A percentile compares a stretch with the other conserved stretches of the same genome.
Conservation (phyloP, 2,113 vertebrate genomes). For the Amazona guildingii region DNA sequence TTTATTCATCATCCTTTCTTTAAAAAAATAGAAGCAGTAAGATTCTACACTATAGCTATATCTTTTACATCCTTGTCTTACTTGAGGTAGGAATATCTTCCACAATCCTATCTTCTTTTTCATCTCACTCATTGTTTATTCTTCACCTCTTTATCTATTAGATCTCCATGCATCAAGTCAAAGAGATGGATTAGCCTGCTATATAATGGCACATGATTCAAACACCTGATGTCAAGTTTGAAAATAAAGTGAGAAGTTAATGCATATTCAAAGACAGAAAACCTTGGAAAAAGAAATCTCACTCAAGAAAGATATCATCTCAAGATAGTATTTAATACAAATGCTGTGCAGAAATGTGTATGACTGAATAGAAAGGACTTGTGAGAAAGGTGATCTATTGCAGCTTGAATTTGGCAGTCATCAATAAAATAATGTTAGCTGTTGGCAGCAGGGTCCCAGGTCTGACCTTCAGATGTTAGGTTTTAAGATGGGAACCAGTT, state of each 20-base stretch:
- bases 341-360: background rate
- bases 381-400: background rate
- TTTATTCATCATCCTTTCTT: background rate
- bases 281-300: constrained; percentile 36
- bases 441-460: background rate
- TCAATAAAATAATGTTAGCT: constrained; percentile 9
- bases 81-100: background rate
- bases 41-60: background rate
- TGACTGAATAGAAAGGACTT: background rate
- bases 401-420: background rate
- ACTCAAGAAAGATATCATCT: background rate
- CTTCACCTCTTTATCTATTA: constrained; percentile 39
- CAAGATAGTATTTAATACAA: background rate
- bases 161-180: background rate
- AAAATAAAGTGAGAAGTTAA: background rate
- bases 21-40: background rate
- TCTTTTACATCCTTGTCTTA: background rate
- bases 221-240: background rate
- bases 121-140: background rate
- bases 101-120: background rate
- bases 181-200: constrained; percentile 51
- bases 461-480: background rate
- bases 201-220: constrained; percentile 2
- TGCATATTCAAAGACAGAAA: constrained; percentile 14
- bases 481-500: background rate